These are phyloP conservation scores for Ammodytes dubius DNA, from an alignment of 2,113 vertebrate species.

Conservation along the genomic window DNA sequence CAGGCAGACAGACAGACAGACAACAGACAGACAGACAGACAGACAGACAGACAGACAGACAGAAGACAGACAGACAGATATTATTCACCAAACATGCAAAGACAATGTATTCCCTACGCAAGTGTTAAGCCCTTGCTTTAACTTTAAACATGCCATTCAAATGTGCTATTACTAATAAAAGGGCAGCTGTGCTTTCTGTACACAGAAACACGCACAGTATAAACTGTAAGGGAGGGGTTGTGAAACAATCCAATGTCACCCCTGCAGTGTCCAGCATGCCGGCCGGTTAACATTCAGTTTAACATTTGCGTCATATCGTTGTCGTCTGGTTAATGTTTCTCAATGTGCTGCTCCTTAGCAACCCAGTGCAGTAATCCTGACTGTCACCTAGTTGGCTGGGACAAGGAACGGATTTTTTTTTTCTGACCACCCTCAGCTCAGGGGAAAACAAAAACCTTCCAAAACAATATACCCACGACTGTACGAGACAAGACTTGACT, in stretches of 20 bases:
- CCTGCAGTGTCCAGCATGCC: neutral
- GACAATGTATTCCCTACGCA: neutral
- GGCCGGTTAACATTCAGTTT: constrained; percentile 23
- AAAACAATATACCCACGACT: constrained; percentile 16
- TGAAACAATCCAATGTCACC: constrained; percentile 43
- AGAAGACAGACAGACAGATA: too few species aligned
- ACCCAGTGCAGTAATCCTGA: neutral
- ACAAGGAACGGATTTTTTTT: constrained; percentile 14
- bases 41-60: too few species aligned
- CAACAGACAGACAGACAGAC: too few species aligned
- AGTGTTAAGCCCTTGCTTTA: neutral
- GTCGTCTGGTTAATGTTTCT: constrained; percentile 57
- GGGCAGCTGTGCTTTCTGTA: neutral
- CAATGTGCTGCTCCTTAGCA: constrained; percentile 14
- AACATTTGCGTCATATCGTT: constrained; percentile 19
- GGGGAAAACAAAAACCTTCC: constrained; percentile 14
- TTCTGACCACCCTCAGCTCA: neutral
- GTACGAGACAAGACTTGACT: constrained; percentile 54
- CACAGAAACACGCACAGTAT: neutral
- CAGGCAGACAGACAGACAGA: too few species aligned
- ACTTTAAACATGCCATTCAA: neutral
- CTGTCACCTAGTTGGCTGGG: neutral
- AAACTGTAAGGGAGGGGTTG: constrained; percentile 1
- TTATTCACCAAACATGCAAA: too few species aligned
- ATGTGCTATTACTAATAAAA: neutral